These are phyloP conservation scores for Andrena trimmerana DNA, from an alignment of 2,888 invertebrate species.

Conservation along the genomic window DNA sequence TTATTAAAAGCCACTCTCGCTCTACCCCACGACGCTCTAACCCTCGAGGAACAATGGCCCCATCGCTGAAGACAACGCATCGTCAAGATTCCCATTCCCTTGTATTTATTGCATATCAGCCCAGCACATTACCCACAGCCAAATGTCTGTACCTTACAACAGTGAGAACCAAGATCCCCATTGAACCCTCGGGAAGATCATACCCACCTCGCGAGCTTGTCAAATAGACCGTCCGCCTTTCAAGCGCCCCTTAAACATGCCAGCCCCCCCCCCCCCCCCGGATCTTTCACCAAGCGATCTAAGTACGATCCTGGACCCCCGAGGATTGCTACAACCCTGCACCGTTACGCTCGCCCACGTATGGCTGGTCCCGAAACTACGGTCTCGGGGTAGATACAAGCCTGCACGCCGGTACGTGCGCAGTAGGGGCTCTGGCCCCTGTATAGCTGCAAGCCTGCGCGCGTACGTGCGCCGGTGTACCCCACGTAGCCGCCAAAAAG, in stretches of 20 bases:
- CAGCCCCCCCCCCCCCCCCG: neutral
- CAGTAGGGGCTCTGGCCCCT: neutral
- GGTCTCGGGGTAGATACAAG: conserved; percentile 30
- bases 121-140: too few species aligned
- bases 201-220: too few species aligned
- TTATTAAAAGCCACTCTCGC: too few species aligned
- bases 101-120: too few species aligned
- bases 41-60: too few species aligned
- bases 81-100: too few species aligned
- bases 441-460: conserved; percentile 33
- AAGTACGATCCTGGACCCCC: neutral
- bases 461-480: conserved; percentile 45
- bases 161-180: too few species aligned
- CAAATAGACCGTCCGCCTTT: neutral
- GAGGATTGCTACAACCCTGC: neutral
- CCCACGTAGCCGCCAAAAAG: conserved; percentile 64
- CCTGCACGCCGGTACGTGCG: conserved; percentile 27
- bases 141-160: too few species aligned
- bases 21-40: too few species aligned
- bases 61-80: too few species aligned
- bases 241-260: neutral
- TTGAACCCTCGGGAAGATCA: too few species aligned
- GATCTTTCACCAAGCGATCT: neutral
- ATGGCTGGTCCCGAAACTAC: neutral
- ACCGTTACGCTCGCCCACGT: conserved; percentile 2